phyloP scores from a whole-genome alignment of 2,888 invertebrate species.

The Tetragnatha montana region DNA sequence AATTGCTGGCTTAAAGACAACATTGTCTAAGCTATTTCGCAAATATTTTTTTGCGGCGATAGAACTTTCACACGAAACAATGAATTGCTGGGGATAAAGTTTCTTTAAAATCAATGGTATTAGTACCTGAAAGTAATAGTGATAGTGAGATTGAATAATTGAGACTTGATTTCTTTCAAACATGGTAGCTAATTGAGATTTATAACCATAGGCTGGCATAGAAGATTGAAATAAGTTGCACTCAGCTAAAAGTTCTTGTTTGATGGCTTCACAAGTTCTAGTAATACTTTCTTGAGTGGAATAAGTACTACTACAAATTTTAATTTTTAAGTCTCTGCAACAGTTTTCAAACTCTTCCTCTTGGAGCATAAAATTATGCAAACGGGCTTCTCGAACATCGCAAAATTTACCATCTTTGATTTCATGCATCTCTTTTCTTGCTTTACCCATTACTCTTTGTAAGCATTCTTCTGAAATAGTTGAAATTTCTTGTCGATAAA shows the following conservation, averaged over 20 bases:
- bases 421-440: neutral
- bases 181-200: neutral
- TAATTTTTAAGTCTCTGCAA: conserved; percentile 1
- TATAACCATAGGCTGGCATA: conserved; percentile 50
- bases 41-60: conserved; percentile 10
- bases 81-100: conserved; percentile 2
- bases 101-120: conserved; percentile 32
- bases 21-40: neutral
- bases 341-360: conserved; percentile 36
- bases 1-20: neutral
- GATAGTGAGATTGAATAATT: conserved; percentile 33
- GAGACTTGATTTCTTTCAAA: conserved; percentile 29
- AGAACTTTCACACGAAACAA: conserved; percentile 50
- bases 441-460: neutral
- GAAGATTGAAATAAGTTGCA: conserved; percentile 46
- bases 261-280: conserved; percentile 19
- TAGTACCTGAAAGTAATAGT: conserved; percentile 32
- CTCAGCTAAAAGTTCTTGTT: conserved; percentile 12
- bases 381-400: conserved; percentile 12
- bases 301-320: conserved; percentile 18
- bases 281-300: conserved; percentile 13
- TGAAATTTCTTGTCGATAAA: conserved; percentile 38
- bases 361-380: conserved; percentile 34
- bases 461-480: conserved; percentile 22
- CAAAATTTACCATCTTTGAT: neutral